Percentiles rank a stretch among this genome's conserved stretches.
phyloP scores from a whole-genome alignment of 2,797 vertebrate species.

The Myotis myotis region DNA sequence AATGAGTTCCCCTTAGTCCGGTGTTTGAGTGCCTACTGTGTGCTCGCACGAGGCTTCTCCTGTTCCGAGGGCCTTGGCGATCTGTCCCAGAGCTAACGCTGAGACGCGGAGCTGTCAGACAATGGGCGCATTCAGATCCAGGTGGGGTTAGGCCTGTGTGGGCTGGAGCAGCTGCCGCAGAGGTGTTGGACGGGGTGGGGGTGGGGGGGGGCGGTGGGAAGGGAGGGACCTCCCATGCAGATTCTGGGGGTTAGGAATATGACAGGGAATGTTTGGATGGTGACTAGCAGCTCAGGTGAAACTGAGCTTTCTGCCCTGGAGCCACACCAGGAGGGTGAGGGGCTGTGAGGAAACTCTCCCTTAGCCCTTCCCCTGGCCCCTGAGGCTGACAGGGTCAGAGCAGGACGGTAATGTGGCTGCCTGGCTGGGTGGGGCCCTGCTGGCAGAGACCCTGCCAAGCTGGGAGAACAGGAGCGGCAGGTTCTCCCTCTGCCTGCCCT shows the following conservation, averaged over 20 bases:
- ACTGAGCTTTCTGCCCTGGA: background rate
- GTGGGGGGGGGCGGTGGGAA: background rate
- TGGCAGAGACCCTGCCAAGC: background rate
- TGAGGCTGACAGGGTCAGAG: background rate
- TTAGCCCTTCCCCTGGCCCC: background rate
- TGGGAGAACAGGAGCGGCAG: conserved; percentile 21
- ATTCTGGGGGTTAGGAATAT: background rate
- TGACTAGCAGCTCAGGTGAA: conserved; percentile 28
- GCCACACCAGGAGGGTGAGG: background rate
- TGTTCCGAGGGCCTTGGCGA: background rate
- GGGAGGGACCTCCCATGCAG: background rate
- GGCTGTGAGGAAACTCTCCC: background rate
- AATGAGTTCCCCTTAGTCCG: no score
- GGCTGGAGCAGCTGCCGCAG: conserved; percentile 48
- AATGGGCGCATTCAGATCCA: conserved; percentile 67
- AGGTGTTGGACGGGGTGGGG: background rate
- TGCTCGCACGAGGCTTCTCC: background rate
- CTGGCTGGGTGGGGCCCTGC: background rate
- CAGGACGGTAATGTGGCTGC: background rate
- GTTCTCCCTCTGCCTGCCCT: background rate
- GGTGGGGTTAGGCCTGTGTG: conserved; percentile 66
- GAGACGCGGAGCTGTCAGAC: conserved; percentile 52
- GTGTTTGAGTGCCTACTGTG: background rate
- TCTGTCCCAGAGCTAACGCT: background rate
- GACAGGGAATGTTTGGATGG: background rate